Evolutionary conservation across 2,888 invertebrate genomes (phyloP).

Genomic region (Homarus gammarus): DNA sequence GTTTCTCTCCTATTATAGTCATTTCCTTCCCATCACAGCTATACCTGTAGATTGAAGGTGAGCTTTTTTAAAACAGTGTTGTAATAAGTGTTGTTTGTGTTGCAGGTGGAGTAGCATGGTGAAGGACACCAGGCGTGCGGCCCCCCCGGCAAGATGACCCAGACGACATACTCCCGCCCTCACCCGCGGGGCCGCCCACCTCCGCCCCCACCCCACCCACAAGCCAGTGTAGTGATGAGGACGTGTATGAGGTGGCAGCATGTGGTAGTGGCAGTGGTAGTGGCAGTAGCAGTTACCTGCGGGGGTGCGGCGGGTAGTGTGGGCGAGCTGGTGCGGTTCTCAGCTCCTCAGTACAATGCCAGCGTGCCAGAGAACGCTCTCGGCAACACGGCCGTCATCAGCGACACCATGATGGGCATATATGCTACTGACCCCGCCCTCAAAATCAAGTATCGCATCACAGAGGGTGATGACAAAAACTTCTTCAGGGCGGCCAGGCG

Average conservation of each 20-base stretch:
- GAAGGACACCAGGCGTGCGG: constrained; percentile 38
- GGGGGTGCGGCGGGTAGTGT: constrained; percentile 20
- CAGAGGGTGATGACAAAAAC: constrained; percentile 91
- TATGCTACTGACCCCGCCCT: constrained; percentile 79
- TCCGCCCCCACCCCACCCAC: constrained; percentile 42
- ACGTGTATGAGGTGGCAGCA: constrained; percentile 55
- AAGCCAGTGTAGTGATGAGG: constrained; percentile 40
- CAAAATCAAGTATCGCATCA: constrained; percentile 89
- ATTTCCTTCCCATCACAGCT: too few species aligned
- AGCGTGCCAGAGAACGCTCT: constrained; percentile 95
- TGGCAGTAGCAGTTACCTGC: constrained; percentile 5
- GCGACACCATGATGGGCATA: constrained; percentile 89
- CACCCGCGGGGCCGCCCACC: constrained; percentile 44
- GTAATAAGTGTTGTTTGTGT: neutral
- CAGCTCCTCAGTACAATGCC: constrained; percentile 88
- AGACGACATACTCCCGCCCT: constrained; percentile 36
- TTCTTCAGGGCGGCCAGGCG: constrained; percentile 96
- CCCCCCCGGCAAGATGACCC: constrained; percentile 68
- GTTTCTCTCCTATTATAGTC: too few species aligned
- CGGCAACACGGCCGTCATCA: constrained; percentile 88
- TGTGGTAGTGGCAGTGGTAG: constrained; percentile 36
- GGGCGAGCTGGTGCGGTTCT: constrained; percentile 83
- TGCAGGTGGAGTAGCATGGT: constrained; percentile 68
- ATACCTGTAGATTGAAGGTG: too few species aligned
- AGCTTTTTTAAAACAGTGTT: too few species aligned